Evolutionary conservation across 2,797 vertebrate species (phyloP).

Genomic region (Ispidina picta): DNA sequence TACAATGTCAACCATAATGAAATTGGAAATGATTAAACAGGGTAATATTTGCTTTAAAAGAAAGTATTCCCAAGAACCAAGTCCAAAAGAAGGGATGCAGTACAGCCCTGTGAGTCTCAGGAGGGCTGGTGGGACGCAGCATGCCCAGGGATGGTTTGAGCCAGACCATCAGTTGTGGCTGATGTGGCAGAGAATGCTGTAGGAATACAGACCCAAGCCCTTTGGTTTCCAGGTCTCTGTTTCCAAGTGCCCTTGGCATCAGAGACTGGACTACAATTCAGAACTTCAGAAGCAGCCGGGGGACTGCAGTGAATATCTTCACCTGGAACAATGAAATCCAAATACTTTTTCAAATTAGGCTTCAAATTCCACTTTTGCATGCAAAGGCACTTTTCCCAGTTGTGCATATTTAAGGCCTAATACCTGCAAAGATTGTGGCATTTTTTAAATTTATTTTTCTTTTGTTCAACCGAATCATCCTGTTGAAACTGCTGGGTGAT

Average conservation of each 20-base stretch:
- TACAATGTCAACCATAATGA: not conserved
- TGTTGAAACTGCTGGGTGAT: not conserved
- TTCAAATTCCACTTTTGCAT: not conserved
- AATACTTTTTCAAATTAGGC: not conserved
- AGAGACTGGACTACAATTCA: not conserved
- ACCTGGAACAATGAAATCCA: not conserved
- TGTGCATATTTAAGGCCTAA: not conserved
- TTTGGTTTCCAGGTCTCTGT: not conserved
- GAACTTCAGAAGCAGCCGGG: not conserved
- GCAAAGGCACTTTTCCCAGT: not conserved
- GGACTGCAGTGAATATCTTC: not conserved
- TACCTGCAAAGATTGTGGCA: not conserved
- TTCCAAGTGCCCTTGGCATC: not conserved
- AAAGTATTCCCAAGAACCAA: not conserved
- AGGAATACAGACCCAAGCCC: fast-evolving
- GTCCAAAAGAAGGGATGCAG: not conserved
- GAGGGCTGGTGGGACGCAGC: fast-evolving
- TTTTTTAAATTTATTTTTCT: not conserved
- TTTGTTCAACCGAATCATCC: not conserved
- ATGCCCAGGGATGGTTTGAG: fast-evolving
- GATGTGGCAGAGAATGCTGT: not conserved
- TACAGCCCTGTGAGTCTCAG: not conserved
- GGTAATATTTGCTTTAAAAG: not conserved
- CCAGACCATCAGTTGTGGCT: not conserved
- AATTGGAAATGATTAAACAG: not conserved